Percentiles rank a stretch among this genome's conserved stretches.
These are phyloP conservation scores for Odontocerum albicorne DNA, from an alignment of 2,888 invertebrate species.

Conservation along the genomic window DNA sequence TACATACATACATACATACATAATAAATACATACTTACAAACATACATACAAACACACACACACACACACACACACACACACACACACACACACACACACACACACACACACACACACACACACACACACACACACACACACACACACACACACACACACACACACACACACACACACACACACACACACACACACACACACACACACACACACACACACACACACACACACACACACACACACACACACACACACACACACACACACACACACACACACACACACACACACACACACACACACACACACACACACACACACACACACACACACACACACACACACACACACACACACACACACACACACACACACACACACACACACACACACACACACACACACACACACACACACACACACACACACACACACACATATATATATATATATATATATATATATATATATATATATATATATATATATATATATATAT, in stretches of 20 bases:
- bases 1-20: neutral
- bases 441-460: neutral
- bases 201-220: neutral
- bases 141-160: neutral
- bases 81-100: neutral
- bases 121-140: neutral
- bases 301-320: neutral
- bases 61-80: neutral
- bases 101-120: neutral
- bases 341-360: neutral
- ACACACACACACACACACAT: neutral
- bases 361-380: neutral
- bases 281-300: neutral
- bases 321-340: neutral
- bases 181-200: neutral
- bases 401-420: neutral
- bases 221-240: neutral
- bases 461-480: neutral
- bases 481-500: neutral
- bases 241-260: neutral
- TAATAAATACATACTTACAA: neutral
- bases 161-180: neutral
- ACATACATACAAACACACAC: neutral
- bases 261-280: neutral
- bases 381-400: neutral